A percentile compares a stretch with the other conserved stretches of the same genome.
Evolutionary conservation across 2,888 invertebrate genomes (phyloP).

Genomic region (Trichopoda pennipes): DNA sequence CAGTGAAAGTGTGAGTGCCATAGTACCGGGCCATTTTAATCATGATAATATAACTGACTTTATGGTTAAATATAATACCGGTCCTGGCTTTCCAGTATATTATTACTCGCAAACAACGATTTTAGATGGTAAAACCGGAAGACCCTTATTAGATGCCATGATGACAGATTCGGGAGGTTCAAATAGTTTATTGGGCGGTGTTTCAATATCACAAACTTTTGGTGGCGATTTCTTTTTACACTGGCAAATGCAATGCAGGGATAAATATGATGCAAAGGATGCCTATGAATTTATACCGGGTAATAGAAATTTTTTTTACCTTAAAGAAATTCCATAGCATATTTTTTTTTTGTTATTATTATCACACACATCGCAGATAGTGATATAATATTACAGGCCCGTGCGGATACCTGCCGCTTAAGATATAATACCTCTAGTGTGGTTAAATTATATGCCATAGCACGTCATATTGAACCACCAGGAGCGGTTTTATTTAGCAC

Average conservation of each 20-base stretch:
- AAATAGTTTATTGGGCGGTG: conserved; percentile 79
- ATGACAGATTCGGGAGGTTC: conserved; percentile 81
- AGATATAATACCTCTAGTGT: conserved; percentile 87
- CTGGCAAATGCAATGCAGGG: conserved; percentile 86
- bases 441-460: conserved; percentile 84
- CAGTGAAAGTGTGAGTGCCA: conserved; percentile 87
- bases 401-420: conserved; percentile 85
- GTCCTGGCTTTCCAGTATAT: conserved; percentile 87
- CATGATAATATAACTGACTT: conserved; percentile 89
- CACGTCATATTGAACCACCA: conserved; percentile 85
- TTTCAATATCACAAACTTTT: conserved; percentile 81
- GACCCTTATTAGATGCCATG: conserved; percentile 78
- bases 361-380: conserved; percentile 77
- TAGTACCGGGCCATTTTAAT: conserved; percentile 90
- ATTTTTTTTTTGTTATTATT: neutral
- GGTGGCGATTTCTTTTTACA: conserved; percentile 90
- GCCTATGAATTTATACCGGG: conserved; percentile 82
- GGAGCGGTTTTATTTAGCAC: conserved; percentile 88
- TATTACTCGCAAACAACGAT: conserved; percentile 85
- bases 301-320: conserved; percentile 44
- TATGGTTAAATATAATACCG: conserved; percentile 86
- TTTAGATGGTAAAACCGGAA: conserved; percentile 78
- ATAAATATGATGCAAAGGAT: conserved; percentile 81
- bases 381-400: conserved; percentile 80
- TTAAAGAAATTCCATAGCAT: neutral